Percentiles rank a stretch among this genome's conserved stretches.
Conservation (phyloP, 2,888 invertebrate species). For the Rhagium mordax region DNA sequence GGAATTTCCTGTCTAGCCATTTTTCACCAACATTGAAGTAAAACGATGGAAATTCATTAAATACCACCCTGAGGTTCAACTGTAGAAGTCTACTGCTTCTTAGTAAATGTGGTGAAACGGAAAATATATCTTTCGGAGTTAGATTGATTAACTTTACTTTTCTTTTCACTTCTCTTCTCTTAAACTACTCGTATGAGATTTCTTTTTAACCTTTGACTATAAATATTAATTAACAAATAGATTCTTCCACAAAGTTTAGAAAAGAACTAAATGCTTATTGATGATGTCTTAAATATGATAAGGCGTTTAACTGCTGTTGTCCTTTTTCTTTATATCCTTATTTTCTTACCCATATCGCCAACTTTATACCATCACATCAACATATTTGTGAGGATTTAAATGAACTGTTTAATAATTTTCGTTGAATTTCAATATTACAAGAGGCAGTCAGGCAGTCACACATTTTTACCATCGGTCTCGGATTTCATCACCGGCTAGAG, state of each 20-base stretch:
- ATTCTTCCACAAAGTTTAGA: background rate
- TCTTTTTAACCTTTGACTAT: constrained; percentile 12
- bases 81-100: constrained; percentile 2
- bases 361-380: no score
- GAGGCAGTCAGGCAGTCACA: no score
- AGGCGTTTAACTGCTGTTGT: background rate
- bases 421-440: no score
- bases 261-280: constrained; percentile 1
- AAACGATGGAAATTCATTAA: constrained; percentile 17
- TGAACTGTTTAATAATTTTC: no score
- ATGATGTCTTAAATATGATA: background rate
- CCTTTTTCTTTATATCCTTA: background rate
- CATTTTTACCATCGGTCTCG: no score
- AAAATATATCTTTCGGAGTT: constrained; percentile 40
- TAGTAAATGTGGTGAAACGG: constrained; percentile 17
- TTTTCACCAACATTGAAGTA: background rate
- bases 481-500: no score
- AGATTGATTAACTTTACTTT: constrained; percentile 33
- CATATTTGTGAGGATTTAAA: no score
- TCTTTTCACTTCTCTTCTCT: constrained; percentile 32
- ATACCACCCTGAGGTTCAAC: constrained; percentile 4
- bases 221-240: constrained; percentile 29
- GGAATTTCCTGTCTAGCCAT: background rate
- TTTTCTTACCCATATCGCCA: background rate
- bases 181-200: constrained; percentile 29